Evolutionary conservation across 1,140 invertebrate species (phyloP).

Genomic region (Drosophila sturtevanti): DNA sequence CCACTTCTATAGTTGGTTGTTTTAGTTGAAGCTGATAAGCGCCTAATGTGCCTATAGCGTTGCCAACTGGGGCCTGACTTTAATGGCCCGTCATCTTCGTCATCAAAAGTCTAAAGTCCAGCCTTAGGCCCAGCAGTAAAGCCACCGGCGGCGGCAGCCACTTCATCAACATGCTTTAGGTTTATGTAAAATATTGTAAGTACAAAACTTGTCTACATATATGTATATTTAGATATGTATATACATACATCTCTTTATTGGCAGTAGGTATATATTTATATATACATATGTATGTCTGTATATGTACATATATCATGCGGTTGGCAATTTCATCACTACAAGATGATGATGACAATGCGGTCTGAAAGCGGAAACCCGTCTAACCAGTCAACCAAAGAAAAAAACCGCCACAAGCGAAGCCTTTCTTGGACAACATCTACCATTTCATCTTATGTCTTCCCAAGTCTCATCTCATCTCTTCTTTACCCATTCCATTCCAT

Average conservation of each 20-base stretch:
- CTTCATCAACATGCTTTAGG: constrained; percentile 12
- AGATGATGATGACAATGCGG: constrained; percentile 23
- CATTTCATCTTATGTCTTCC: not conserved
- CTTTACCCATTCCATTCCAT: no score
- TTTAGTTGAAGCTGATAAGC: not conserved
- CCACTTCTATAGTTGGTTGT: not conserved
- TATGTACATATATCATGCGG: not conserved
- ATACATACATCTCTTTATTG: not conserved
- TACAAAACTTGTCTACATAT: not conserved
- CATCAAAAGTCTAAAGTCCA: constrained; percentile 11
- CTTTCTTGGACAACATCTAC: constrained; percentile 27
- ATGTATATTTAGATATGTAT: not conserved
- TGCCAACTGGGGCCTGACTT: constrained; percentile 15
- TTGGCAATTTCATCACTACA: constrained; percentile 8
- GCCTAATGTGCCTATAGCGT: not conserved
- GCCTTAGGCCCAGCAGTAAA: not conserved
- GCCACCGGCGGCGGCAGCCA: no score
- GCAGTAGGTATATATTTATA: not conserved
- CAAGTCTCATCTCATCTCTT: not conserved
- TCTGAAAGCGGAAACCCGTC: constrained; percentile 43
- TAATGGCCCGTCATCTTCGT: constrained; percentile 10
- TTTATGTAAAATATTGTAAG: constrained; percentile 30
- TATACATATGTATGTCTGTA: not conserved
- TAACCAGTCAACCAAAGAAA: constrained; percentile 20
- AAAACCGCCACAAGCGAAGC: constrained; percentile 15